Percentiles rank a stretch among this genome's conserved stretches.
These are phyloP conservation scores for Papilio dardanus DNA, from an alignment of 1,140 invertebrate genomes.

Conservation along the genomic window DNA sequence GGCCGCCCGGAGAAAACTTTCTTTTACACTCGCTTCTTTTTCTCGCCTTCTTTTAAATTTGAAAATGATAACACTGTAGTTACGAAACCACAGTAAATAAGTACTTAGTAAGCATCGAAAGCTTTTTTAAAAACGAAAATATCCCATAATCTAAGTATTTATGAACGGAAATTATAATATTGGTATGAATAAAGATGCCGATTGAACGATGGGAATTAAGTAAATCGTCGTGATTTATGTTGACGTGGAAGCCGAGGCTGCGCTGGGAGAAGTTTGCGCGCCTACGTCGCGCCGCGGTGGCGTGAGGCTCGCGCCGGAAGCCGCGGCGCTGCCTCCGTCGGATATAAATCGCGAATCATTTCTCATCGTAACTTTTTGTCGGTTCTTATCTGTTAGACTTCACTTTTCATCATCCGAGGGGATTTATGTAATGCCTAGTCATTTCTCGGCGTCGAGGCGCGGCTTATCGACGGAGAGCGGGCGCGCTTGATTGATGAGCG, in stretches of 20 bases:
- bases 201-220: conserved; percentile 31
- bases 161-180: no score
- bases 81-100: neutral
- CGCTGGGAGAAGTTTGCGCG: conserved; percentile 7
- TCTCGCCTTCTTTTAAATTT: conserved; percentile 50
- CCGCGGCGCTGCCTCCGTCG: conserved; percentile 58
- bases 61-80: conserved; percentile 19
- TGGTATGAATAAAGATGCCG: conserved; percentile 20
- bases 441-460: conserved; percentile 82
- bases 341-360: conserved; percentile 83
- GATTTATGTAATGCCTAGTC: conserved; percentile 84
- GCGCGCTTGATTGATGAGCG: conserved; percentile 83
- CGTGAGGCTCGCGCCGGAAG: conserved; percentile 44
- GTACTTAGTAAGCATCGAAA: no score
- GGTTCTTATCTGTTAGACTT: conserved; percentile 84
- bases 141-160: no score
- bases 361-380: conserved; percentile 84
- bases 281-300: conserved; percentile 29
- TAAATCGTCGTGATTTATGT: conserved; percentile 25
- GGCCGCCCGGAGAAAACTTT: conserved; percentile 76
- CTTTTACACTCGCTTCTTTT: conserved; percentile 73
- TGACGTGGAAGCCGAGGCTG: conserved; percentile 2
- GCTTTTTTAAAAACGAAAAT: no score
- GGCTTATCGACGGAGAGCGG: conserved; percentile 77
- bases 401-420: conserved; percentile 84